These are phyloP conservation scores for Intellagama lesueurii DNA, from an alignment of 2,797 vertebrate genomes.

Conservation along the genomic window DNA sequence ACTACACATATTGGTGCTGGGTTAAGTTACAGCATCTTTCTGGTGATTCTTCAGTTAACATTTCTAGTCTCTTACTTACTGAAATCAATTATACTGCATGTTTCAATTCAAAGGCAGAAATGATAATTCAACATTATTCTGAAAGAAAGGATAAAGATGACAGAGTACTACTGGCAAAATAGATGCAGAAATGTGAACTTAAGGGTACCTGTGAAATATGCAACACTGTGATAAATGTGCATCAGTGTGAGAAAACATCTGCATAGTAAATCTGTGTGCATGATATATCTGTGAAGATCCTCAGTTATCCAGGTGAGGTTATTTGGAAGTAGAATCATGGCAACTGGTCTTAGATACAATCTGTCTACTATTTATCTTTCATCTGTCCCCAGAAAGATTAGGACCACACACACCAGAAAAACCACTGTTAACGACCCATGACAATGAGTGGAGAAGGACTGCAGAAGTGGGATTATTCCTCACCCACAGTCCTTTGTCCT, in stretches of 20 bases:
- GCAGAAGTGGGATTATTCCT: too few species aligned
- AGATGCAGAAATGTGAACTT: background rate
- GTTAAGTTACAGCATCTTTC: background rate
- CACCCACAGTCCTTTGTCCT: too few species aligned
- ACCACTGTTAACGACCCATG: too few species aligned
- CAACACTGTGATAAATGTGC: background rate
- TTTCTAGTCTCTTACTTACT: background rate
- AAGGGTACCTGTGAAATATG: background rate
- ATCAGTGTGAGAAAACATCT: background rate
- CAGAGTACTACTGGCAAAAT: background rate
- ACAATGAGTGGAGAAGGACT: too few species aligned
- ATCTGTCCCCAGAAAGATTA: too few species aligned
- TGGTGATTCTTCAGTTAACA: background rate
- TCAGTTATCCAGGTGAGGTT: too few species aligned
- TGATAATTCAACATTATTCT: background rate
- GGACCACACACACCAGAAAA: too few species aligned
- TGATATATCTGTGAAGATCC: too few species aligned
- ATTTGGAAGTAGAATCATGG: too few species aligned
- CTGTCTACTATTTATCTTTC: too few species aligned
- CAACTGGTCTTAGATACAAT: too few species aligned
- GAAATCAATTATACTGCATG: background rate
- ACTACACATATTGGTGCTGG: background rate
- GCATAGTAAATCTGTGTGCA: background rate
- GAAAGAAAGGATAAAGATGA: background rate
- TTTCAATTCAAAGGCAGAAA: background rate